Base-by-base conservation (phyloP, 1,140 invertebrate species). In the Drosophila repletoides region DNA sequence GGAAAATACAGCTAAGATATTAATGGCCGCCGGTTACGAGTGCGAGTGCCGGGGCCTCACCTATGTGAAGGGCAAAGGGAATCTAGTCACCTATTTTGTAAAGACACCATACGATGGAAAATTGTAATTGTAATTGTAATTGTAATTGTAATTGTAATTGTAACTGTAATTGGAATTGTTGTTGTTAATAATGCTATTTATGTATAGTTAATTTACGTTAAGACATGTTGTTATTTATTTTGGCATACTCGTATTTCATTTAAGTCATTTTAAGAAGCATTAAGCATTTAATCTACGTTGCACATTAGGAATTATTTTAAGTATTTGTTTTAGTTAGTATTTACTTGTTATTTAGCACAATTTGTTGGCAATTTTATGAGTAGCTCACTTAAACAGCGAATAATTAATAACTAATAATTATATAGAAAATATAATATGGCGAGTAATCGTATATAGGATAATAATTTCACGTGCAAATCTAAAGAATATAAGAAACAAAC, bases 41-140 rank as follows among this genome's bases (percentile, higher is more conserved):
- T 95, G 97, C 64, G 94, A 96, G 58, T 97, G 96, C 89, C 93
- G 97, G 29, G 97, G 97, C 0, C 94, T 95, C 0, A 98, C 95
- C 0, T 96, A 94, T 72, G 97, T 99, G 2, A 99, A 99, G 91
- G 97, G 97, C 24, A 99, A 98, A 91, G 97, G 97, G 7, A 97
- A 95, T 10, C 91, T 99, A 48, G 95, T 94, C 19, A 98, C 97
- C 0, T 98, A 98, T 89, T 98, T 98, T 79, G 95, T 98, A 2
- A 96, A 95, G 90, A 96, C 96, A 34, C 93, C 93, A 48, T 95
- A 94, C 65, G 94, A 95, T 71, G 91, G 92, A 26, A 91, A 91
- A 76, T 67, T 90, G 53, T 90, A 89, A 89, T 72, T 65, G 61
- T 36, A 34, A n/a, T n/a, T 48, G 69, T 43, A 59, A 60, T 19